A percentile compares a stretch with the other conserved stretches of the same genome.
Evolutionary conservation across 2,113 vertebrate genomes (phyloP).

Genomic region (Nothoprocta pentlandii): DNA sequence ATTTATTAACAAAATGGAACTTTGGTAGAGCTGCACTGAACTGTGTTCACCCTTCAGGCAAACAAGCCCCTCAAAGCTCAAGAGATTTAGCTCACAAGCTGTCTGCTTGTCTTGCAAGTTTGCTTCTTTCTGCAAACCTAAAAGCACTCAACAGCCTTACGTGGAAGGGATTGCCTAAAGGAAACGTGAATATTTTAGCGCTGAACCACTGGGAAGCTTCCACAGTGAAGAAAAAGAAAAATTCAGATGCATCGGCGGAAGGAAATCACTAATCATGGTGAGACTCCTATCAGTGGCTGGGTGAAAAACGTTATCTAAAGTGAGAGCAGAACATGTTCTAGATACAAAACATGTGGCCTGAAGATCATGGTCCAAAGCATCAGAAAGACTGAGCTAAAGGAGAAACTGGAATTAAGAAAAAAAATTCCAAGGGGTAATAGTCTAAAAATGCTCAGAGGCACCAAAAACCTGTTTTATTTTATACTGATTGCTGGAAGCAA

Average conservation of each 20-base stretch:
- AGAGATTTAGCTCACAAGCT: slow-evolving; percentile 53
- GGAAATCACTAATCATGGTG: neutral
- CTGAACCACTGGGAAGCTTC: neutral
- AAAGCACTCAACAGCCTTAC: slow-evolving; percentile 29
- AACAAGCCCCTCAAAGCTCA: slow-evolving; percentile 46
- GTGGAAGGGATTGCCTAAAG: neutral
- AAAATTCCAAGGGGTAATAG: neutral
- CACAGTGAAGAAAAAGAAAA: neutral
- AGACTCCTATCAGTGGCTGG: neutral
- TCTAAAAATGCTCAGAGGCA: neutral
- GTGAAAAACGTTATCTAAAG: neutral
- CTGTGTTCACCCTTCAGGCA: slow-evolving; percentile 60
- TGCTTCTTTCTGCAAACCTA: slow-evolving; percentile 40
- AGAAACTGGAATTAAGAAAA: neutral
- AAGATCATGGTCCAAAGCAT: neutral
- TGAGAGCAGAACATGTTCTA: neutral
- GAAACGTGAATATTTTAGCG: slow-evolving; percentile 52
- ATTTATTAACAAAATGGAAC: slow-evolving; percentile 69
- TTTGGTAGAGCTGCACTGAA: slow-evolving; percentile 34
- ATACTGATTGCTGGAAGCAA: neutral
- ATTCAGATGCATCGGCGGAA: neutral
- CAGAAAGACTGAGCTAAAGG: neutral
- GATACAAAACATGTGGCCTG: neutral
- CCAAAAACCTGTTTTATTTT: neutral
- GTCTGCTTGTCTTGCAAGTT: slow-evolving; percentile 47